A percentile compares a stretch with the other conserved stretches of the same genome.
These are phyloP conservation scores for Brenthis ino DNA, from an alignment of 2,888 invertebrate genomes.

Conservation along the genomic window DNA sequence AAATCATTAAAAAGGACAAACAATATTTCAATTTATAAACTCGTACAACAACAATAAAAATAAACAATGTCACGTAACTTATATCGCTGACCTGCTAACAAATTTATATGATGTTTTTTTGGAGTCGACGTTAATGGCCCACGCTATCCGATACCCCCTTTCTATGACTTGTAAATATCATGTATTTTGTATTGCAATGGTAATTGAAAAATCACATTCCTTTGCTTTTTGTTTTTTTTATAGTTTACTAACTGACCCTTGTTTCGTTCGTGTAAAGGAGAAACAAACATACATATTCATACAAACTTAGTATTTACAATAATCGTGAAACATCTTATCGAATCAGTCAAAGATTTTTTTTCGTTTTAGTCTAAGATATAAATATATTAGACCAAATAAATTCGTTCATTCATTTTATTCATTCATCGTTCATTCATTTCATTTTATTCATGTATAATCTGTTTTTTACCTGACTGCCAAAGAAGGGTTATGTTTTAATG, in stretches of 20 bases:
- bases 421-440: no score
- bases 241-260: not conserved
- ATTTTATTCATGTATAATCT: no score
- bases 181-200: constrained; percentile 20
- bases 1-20: not conserved
- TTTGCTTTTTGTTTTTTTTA: not conserved
- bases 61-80: constrained; percentile 49
- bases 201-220: not conserved
- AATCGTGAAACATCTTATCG: no score
- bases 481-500: no score
- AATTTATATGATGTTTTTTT: constrained; percentile 51
- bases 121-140: constrained; percentile 36
- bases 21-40: constrained; percentile 7
- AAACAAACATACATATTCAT: no score
- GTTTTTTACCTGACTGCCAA: no score
- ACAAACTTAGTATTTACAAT: no score
- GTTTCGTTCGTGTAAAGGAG: no score
- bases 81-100: constrained; percentile 41
- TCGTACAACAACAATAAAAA: constrained; percentile 48
- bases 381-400: no score
- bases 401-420: no score
- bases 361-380: no score
- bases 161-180: constrained; percentile 18
- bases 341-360: no score
- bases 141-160: constrained; percentile 24